Percentiles rank a stretch among this genome's conserved stretches.
These are phyloP conservation scores for Schizothorax lantsangensis DNA, from an alignment of 2,797 vertebrate species.

Conservation along the genomic window DNA sequence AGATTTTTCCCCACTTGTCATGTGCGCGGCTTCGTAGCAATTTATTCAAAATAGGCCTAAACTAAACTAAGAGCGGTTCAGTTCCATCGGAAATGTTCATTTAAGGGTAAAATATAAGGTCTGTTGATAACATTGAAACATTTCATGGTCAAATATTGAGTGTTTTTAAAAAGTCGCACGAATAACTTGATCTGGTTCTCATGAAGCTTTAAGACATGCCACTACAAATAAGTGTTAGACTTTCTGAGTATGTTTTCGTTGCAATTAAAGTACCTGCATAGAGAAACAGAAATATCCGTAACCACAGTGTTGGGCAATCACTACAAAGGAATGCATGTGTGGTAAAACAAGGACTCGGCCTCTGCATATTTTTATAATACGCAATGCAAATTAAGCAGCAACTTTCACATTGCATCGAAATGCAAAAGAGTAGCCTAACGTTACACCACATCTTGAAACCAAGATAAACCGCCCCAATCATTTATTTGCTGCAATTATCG, in stretches of 20 bases:
- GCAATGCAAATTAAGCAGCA: not conserved
- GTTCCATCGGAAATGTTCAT: not conserved
- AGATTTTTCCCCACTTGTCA: no score
- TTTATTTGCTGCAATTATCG: not conserved
- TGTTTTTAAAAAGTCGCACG: not conserved
- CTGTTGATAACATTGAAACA: not conserved
- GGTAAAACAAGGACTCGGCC: not conserved
- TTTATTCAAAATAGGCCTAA: not conserved
- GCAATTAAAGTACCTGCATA: not conserved
- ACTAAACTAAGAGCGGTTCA: not conserved
- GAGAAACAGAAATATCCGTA: not conserved
- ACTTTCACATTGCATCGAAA: not conserved
- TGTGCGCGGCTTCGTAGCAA: no score
- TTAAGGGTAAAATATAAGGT: no score
- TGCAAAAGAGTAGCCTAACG: not conserved
- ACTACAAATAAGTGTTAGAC: not conserved
- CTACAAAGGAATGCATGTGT: not conserved
- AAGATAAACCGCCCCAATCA: not conserved
- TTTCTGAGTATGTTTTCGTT: not conserved
- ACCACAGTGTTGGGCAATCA: not conserved
- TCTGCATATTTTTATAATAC: not conserved
- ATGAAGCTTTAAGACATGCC: not conserved
- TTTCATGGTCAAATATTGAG: no score
- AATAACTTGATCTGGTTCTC: not conserved
- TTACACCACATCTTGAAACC: not conserved